Evolutionary conservation across 2,113 vertebrate species (phyloP), one percentile per base, ranked within the genome.

Genomic region (Okapia johnstoni): DNA sequence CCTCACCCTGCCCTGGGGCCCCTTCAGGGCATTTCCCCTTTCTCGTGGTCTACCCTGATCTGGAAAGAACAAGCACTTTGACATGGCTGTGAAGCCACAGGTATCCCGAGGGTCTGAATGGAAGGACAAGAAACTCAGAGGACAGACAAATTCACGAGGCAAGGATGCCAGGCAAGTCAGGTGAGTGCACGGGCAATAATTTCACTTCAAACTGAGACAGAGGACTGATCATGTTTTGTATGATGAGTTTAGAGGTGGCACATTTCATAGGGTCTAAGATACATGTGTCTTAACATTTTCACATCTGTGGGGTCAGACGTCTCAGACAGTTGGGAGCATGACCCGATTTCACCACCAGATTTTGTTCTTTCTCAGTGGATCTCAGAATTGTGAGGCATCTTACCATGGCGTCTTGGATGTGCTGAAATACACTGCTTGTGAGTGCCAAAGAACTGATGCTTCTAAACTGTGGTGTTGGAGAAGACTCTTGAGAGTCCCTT

Each of bases 361-460:
- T 79, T 33, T 33, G 30, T n/a, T 52, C 17, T 33, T 81, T 52
- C 48, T 81, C 14, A n/a, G 77, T 21, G 77, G 77, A 12, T 33
- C 48, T 23, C 77, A 52, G 30, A 81, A 33, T 7, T 21, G 48
- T 7, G 16, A 52, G 30, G 17, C 7, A 12, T 52, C 77, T 52
- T 33, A 33, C 77, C 1, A 0, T 1, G 1, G 9, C 28, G 6
- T 33, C 46, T 80, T 52, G 17, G 30, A 21, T 2, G 1, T 52
- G 48, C 13, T n/a, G 30, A 80, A 33, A n/a, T 52, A 52, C 10
- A 52, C 30, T 23, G 50, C 33, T n/a, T 23, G 77, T 40, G 40
- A 40, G 40, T 4, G 5, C 40, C 40, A 4, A 40, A 40, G 40
- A 40, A 40, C 5, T 40, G 40, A 40, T 40, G 40, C 40, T 40